Evolutionary conservation across 92 coral and sea anemone genomes (phyloP), one percentile per base, ranked within the genome.

Genomic region (Porites lobata): DNA sequence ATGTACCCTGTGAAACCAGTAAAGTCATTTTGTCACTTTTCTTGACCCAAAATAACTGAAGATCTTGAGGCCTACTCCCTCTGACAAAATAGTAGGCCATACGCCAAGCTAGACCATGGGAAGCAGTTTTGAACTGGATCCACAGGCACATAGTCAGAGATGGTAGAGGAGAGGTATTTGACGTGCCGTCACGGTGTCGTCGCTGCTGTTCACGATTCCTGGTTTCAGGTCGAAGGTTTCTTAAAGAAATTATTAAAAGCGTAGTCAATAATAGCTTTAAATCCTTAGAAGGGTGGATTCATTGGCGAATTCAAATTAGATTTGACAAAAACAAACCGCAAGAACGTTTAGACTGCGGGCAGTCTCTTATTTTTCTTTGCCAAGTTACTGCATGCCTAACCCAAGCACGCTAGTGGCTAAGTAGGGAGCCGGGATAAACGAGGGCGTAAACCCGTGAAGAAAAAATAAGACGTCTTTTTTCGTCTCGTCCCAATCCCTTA

Each of bases 151-250:
- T 19, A 29, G 83, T 64, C 7, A 79, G 68, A 9, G 51, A 43
- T 6, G 83, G 61, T 2, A 79, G 83, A 50, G 43, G 83, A 8
- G 83, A 8, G 83, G 83, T 3, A 79, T 79, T 52, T 65, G 71
- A 20, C 83, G 72, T 26, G 65, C 73, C 1, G 83, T 38, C 47
- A 79, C 47, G 38, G 0, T 9, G 1, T 43, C 9, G 26, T 72
- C 58, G 19, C 19, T 57, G n/a, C n/a, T 8, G 4, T 50, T 8
- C 17, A 20, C 32, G n/a, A 13, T 51, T 17, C 61, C 61, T 12
- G 71, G 83, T 18, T 65, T 59, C 61, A 79, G 22, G 17, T 79
- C 83, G 65, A 79, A 79, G 8, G 72, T 79, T 12, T 43, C 83
- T 78, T 64, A n/a, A 38, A n/a, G 50, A 64, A 29, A 64, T 47